Evolutionary conservation across 2,113 vertebrate species (phyloP).

Genomic region (Cynocephalus volans): DNA sequence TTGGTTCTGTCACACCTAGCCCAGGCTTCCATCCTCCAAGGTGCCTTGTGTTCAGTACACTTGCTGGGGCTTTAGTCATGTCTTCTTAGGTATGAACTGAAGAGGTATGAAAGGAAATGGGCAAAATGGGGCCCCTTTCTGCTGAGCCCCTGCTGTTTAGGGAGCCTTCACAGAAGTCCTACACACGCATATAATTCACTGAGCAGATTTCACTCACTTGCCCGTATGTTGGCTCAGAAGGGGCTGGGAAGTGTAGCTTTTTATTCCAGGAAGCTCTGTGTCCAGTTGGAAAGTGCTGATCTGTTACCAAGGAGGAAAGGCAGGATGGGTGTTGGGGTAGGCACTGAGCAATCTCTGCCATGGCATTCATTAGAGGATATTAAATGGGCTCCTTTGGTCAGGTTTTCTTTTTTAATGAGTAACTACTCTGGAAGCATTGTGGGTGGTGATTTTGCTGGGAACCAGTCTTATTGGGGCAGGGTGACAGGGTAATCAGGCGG

Average conservation of each 20-base stretch:
- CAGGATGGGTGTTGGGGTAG: not conserved
- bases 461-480: not conserved
- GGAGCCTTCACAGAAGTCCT: not conserved
- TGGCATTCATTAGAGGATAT: not conserved
- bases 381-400: not conserved
- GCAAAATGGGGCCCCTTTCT: not conserved
- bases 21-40: not conserved
- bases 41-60: fast-evolving
- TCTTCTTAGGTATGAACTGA: not conserved
- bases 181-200: fast-evolving
- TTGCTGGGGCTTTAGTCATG: not conserved
- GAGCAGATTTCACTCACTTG: not conserved
- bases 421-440: not conserved
- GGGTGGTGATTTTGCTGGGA: not conserved
- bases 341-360: not conserved
- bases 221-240: not conserved
- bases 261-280: too few relatives aligned
- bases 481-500: not conserved
- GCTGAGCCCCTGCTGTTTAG: not conserved
- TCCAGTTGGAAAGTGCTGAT: not conserved
- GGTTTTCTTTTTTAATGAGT: not conserved
- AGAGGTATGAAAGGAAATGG: not conserved
- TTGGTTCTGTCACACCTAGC: not conserved
- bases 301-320: not conserved
- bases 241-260: not conserved